Evolutionary conservation across 1,140 invertebrate species (phyloP).

Genomic region (Brachionus koreanus): DNA sequence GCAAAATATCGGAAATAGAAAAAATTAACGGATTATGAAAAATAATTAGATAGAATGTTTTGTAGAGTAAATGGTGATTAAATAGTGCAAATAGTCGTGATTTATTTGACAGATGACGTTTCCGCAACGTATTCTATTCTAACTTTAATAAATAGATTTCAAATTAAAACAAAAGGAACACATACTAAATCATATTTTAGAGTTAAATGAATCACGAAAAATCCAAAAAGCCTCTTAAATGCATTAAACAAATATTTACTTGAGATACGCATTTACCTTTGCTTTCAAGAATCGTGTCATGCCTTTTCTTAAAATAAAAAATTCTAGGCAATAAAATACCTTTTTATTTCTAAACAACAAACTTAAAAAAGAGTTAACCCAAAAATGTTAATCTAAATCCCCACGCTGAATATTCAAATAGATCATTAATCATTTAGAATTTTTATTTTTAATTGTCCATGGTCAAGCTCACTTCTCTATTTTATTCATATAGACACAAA

Average conservation of each 20-base stretch:
- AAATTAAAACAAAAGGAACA: not conserved
- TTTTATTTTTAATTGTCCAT: not conserved
- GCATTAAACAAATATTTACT: not conserved
- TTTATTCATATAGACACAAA: no score
- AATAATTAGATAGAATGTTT: not conserved
- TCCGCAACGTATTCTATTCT: not conserved
- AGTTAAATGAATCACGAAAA: not conserved
- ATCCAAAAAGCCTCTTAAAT: not conserved
- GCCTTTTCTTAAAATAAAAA: not conserved
- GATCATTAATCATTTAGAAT: not conserved
- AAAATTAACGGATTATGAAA: not conserved
- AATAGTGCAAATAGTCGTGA: not conserved
- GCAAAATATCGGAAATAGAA: no score
- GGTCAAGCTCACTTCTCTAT: not conserved
- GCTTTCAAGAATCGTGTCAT: conserved; percentile 15
- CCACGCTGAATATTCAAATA: not conserved
- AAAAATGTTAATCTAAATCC: conserved; percentile 23
- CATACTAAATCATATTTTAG: not conserved
- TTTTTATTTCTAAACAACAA: not conserved
- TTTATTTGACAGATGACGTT: not conserved
- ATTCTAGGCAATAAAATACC: not conserved
- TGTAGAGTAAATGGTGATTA: not conserved
- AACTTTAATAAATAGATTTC: not conserved
- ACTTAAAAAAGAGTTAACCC: not conserved
- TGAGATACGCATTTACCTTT: conserved; percentile 13